A percentile compares a stretch with the other conserved stretches of the same genome.
phyloP scores from a whole-genome alignment of 2,113 vertebrate genomes.

The Picathartes gymnocephalus region DNA sequence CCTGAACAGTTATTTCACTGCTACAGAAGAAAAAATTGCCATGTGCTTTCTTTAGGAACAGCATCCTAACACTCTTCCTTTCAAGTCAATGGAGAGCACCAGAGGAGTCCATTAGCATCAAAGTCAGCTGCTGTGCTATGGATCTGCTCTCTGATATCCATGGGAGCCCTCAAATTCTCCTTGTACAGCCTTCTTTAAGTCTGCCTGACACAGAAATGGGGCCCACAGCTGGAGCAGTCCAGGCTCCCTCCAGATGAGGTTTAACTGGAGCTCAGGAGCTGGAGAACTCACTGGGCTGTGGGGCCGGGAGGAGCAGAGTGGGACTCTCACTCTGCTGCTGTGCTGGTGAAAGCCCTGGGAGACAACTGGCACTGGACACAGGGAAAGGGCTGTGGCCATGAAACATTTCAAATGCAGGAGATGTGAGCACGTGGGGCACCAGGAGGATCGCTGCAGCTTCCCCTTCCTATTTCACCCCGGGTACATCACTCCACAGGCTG shows the following conservation, averaged over 20 bases:
- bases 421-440: background rate
- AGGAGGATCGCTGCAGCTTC: background rate
- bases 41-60: background rate
- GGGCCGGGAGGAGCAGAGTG: rapidly evolving
- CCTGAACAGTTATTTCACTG: background rate
- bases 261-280: background rate
- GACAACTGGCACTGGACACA: background rate
- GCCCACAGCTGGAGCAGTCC: background rate
- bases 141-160: background rate
- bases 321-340: rapidly evolving
- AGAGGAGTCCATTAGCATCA: constrained; percentile 7
- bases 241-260: background rate
- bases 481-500: background rate
- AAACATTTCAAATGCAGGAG: background rate
- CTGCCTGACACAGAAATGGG: background rate
- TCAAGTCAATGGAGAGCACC: constrained; percentile 30
- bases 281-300: rapidly evolving
- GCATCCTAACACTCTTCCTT: background rate
- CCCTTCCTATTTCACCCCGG: background rate
- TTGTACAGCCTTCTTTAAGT: background rate
- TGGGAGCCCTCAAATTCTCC: background rate
- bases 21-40: background rate
- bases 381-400: background rate
- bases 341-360: background rate
- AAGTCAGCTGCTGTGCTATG: background rate